Evolutionary conservation across 2,113 vertebrate species (phyloP).

Genomic region (Riparia riparia): DNA sequence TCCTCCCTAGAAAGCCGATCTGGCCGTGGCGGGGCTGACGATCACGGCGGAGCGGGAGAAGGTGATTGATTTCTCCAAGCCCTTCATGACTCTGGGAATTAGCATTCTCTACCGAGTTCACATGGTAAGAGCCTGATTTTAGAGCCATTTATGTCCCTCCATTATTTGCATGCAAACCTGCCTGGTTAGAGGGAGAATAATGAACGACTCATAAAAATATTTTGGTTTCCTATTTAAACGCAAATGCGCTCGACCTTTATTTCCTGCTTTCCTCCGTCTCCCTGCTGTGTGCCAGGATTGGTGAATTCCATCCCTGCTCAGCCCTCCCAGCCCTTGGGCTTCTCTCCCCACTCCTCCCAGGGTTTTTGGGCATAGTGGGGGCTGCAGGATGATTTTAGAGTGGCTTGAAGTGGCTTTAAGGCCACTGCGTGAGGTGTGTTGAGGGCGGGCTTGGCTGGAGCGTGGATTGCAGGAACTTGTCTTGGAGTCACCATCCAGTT

Average conservation of each 20-base stretch:
- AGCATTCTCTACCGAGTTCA: slow-evolving; percentile 98
- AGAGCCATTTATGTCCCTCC: slow-evolving; percentile 57
- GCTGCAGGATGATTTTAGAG: neutral
- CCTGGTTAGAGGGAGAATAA: slow-evolving; percentile 29
- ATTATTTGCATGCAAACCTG: slow-evolving; percentile 66
- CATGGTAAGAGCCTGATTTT: slow-evolving; percentile 87
- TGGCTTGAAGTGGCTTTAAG: neutral
- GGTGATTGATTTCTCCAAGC: slow-evolving; percentile 98
- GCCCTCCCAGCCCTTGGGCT: neutral
- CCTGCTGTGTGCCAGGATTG: neutral
- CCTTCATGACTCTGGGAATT: slow-evolving; percentile 97
- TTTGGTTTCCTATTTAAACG: slow-evolving; percentile 64
- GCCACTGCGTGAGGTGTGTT: neutral
- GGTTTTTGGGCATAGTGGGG: neutral
- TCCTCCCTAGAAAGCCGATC: slow-evolving; percentile 90
- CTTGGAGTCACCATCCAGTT: neutral
- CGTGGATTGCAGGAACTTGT: neutral
- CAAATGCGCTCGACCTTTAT: slow-evolving; percentile 48
- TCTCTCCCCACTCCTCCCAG: neutral
- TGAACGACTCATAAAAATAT: slow-evolving; percentile 63
- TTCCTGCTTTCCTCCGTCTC: neutral
- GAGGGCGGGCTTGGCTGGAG: neutral
- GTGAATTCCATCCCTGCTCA: neutral
- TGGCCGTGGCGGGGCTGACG: slow-evolving; percentile 94
- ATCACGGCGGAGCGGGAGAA: slow-evolving; percentile 97